Conservation (phyloP, 2,797 vertebrate genomes). For the Phataginus tricuspis region DNA sequence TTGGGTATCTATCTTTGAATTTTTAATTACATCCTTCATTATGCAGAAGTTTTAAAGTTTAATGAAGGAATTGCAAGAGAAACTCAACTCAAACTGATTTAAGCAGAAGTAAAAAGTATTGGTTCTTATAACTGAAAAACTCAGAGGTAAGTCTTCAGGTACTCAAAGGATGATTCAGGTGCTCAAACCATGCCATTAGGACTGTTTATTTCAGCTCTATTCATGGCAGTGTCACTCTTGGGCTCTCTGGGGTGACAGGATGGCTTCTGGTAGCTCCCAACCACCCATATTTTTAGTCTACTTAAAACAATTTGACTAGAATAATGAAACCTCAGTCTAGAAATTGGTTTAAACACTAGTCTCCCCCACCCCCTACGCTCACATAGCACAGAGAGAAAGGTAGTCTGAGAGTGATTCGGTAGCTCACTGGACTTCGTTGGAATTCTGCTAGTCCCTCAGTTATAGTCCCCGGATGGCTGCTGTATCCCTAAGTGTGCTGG, state of each 20-base stretch:
- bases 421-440: not conserved
- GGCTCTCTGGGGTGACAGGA: not conserved
- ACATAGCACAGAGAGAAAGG: not conserved
- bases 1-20: not conserved
- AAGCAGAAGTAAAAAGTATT: not conserved
- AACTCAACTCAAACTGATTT: not conserved
- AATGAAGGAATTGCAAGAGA: not conserved
- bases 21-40: not conserved
- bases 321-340: not conserved
- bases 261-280: not conserved
- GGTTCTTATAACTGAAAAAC: not conserved
- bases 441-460: not conserved
- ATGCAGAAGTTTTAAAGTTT: not conserved
- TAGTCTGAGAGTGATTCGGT: not conserved
- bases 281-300: not conserved
- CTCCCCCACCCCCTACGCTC: fast-evolving
- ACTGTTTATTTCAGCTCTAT: not conserved
- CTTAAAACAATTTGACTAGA: not conserved
- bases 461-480: not conserved
- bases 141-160: not conserved
- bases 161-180: not conserved
- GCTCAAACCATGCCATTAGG: not conserved
- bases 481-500: not conserved
- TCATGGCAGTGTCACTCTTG: not conserved
- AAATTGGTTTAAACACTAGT: not conserved